Evolutionary conservation across 2,888 invertebrate genomes (phyloP).

Genomic region (Capitulum mitella): DNA sequence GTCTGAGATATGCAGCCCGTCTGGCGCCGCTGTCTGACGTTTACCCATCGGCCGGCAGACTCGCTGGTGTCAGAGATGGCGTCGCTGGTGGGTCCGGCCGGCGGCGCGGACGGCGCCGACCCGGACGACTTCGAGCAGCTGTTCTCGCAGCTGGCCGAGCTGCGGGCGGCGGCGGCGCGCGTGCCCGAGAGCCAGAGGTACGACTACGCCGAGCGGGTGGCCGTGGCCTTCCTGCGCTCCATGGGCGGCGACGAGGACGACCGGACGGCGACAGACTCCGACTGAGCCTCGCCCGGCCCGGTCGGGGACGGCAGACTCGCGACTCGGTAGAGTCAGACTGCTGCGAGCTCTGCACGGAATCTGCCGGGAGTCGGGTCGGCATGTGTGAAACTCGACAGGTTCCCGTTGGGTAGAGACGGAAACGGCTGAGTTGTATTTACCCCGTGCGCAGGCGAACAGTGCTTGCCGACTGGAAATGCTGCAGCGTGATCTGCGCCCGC

Average conservation of each 20-base stretch:
- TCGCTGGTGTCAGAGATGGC: slow-evolving; percentile 23
- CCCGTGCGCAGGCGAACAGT: too few relatives aligned
- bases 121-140: slow-evolving; percentile 54
- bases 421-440: too few relatives aligned
- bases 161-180: slow-evolving; percentile 59
- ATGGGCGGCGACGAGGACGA: slow-evolving; percentile 64
- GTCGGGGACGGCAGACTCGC: background rate
- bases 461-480: too few relatives aligned
- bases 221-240: slow-evolving; percentile 64
- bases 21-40: too few relatives aligned
- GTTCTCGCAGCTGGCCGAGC: slow-evolving; percentile 57
- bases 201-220: slow-evolving; percentile 63
- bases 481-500: too few relatives aligned
- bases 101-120: slow-evolving; percentile 32
- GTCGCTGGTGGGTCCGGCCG: slow-evolving; percentile 27
- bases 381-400: too few relatives aligned
- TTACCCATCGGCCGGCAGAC: slow-evolving; percentile 10
- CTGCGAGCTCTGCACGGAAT: too few relatives aligned
- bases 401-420: too few relatives aligned
- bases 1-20: too few relatives aligned
- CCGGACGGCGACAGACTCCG: slow-evolving; percentile 46
- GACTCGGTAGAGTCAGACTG: too few relatives aligned
- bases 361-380: too few relatives aligned
- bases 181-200: slow-evolving; percentile 58
- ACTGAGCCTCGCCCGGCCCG: slow-evolving; percentile 30